Evolutionary conservation across 2,888 invertebrate genomes (phyloP), one percentile per base, ranked within the genome.

Genomic region (Tanytarsus gracilentus): DNA sequence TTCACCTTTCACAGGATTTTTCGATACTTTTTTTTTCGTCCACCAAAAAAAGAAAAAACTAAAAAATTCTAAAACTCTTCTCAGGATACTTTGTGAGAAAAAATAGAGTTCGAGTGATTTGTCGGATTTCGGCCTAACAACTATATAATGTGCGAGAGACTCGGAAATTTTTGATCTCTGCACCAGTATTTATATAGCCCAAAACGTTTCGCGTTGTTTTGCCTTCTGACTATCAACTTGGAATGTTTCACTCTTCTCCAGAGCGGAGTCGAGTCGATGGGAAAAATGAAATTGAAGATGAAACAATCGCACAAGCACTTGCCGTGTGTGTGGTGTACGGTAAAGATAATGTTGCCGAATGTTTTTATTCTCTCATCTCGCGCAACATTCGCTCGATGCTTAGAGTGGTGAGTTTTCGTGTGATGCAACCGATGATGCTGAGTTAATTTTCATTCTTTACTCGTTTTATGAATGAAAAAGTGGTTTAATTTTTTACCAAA

Each of bases 121-220:
- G 36, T 1, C n/a, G 33, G 1, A 11, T 4, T 33, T 50, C 60
- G 60, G 60, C 60, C 60, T 91, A 94, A 73, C 94, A 94, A 67
- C 91, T 91, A 66, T 80, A 79, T 63, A 70, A 72, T 71, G 72
- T 73, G 70, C 72, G 72, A 73, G 73, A 73, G 73, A 74, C 72
- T 72, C 72, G 72, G 67, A 70, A 70, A 69, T 71, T 71, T 72
- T 70, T 70, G 71, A 70, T 70, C 70, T 71, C 71, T 69, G 71
- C 71, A 72, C 29, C 71, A n/a, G 71, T 73, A 73, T 72, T 73
- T 73, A 72, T 73, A 74, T 73, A 74, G 73, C 73, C 73, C 62
- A 26, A 27, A n/a, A 40, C 48, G 48, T 18, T 14, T 58, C 23
- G n/a, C 23, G 58, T 44, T 58, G 44, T 27, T 58, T 58, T 39